Evolutionary conservation across 2,888 invertebrate species (phyloP), one percentile per base, ranked within the genome.

Genomic region (Ectemnius cavifrons): DNA sequence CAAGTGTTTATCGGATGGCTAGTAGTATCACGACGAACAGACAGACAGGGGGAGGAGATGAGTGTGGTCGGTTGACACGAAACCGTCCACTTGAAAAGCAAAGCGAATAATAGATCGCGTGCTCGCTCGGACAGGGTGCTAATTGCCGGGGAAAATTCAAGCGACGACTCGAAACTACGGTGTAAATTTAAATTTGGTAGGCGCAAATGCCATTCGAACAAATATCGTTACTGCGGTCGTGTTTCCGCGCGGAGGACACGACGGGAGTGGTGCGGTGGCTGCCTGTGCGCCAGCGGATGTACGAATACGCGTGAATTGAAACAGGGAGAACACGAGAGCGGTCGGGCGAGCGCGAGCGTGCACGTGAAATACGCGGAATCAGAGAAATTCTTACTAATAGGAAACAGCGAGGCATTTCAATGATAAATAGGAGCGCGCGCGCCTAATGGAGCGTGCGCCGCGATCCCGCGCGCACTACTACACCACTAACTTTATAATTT

Each of bases 391-490:
- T 71, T 76, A 68, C 59, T 27, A 57, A 65, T 65, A 27, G 61
- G n/a, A n/a, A 37, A 8, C n/a, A 11, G 4, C 16, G 27, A 14
- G 18, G 23, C 5, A 45, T 71, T 69, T 49, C n/a, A 28, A n/a
- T 46, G 71, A 56, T 61, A 28, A 73, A 70, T 71, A 64, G 72
- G 52, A 68, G 64, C 45, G n/a, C 70, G 23, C n/a, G 75, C 65
- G 47, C n/a, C 62, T 61, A 72, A 77, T 72, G 74, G 63, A 49
- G 4, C 70, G 63, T 16, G 23, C 56, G 13, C 23, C 23, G 23
- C 23, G 2, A 23, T 23, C 23, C 23, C 23, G 37, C 11, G 37
- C 20, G 45, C 18, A 65, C 23, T 18, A 45, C 20, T 52, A 47
- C 5, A 28, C n/a, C 28, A 6, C 4, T 14, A 14, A 16, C 28